Percentiles rank a stretch among this genome's conserved stretches.
Conservation (phyloP, 2,888 invertebrate species). For the Sipunculus nudus region DNA sequence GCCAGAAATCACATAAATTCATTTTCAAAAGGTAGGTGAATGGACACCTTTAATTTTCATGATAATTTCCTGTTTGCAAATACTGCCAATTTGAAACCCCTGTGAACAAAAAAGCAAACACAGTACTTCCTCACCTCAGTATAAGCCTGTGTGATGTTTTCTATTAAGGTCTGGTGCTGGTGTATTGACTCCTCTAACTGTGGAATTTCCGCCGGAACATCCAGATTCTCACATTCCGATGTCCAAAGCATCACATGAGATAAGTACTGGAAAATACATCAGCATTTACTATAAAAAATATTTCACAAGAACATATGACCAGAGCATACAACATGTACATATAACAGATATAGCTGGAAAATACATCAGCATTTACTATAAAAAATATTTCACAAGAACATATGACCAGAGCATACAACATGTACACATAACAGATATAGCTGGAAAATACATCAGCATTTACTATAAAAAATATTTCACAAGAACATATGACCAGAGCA, state of each 20-base stretch:
- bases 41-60: no score
- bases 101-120: no score
- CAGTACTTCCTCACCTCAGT: constrained; percentile 79
- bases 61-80: no score
- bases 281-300: no score
- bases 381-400: neutral
- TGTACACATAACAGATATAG: no score
- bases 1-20: no score
- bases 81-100: no score
- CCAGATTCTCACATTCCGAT: constrained; percentile 81
- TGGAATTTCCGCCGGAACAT: constrained; percentile 78
- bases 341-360: neutral
- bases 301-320: neutral
- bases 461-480: neutral
- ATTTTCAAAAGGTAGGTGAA: no score
- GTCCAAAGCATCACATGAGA: constrained; percentile 90
- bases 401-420: no score
- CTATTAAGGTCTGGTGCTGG: constrained; percentile 92
- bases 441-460: neutral
- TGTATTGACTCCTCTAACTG: constrained; percentile 91
- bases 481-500: no score
- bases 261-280: constrained; percentile 54
- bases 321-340: no score
- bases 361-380: no score
- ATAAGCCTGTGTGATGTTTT: constrained; percentile 95